Evolutionary conservation across 2,113 vertebrate genomes (phyloP).

Genomic region (Callopanchax toddi): DNA sequence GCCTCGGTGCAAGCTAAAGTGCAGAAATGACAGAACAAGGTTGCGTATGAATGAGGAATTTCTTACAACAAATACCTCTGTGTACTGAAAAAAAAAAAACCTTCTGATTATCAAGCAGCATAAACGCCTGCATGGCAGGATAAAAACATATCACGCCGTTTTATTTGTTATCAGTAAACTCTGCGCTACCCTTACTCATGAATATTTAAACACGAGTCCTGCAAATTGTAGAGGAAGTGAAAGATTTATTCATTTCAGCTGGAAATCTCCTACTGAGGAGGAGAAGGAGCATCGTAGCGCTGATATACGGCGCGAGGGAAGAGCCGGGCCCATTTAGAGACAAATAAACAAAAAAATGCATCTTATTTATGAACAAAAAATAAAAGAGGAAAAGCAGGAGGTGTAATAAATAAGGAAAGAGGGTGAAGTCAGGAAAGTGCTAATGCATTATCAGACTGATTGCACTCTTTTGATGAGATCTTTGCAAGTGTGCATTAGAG

Average conservation of each 20-base stretch:
- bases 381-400: slow-evolving; percentile 11
- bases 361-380: not conserved
- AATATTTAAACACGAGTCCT: slow-evolving; percentile 15
- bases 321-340: slow-evolving; percentile 1
- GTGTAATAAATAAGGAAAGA: slow-evolving; percentile 3
- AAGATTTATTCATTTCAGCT: slow-evolving; percentile 7
- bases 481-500: slow-evolving; percentile 42
- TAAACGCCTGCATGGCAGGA: not conserved
- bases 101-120: not conserved
- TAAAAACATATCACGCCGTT: not conserved
- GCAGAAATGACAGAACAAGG: slow-evolving; percentile 31
- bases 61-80: slow-evolving; percentile 5
- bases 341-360: not conserved
- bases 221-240: not conserved
- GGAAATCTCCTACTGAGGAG: not conserved
- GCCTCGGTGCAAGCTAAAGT: slow-evolving; percentile 20
- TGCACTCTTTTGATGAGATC: slow-evolving; percentile 36
- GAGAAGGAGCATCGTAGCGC: not conserved
- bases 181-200: not conserved
- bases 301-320: not conserved
- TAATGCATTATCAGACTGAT: slow-evolving; percentile 15
- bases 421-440: slow-evolving; percentile 22
- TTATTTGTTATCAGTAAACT: slow-evolving; percentile 1
- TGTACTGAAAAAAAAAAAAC: slow-evolving; percentile 1
- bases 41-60: slow-evolving; percentile 18